phyloP scores from a whole-genome alignment of 2,888 invertebrate genomes.

The Caenorhabditis uteleia region DNA sequence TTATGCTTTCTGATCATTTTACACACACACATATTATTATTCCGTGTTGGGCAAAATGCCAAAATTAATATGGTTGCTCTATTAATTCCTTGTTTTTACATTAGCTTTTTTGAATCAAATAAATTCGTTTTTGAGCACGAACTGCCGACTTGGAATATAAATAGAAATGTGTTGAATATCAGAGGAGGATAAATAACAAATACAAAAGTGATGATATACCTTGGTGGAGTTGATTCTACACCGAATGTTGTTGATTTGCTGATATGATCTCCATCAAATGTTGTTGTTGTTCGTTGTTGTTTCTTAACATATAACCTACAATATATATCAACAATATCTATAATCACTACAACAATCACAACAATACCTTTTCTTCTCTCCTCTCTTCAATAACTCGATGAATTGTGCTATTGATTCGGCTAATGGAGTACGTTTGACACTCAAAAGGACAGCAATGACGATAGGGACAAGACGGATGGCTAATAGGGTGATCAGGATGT shows the following conservation, averaged over 20 bases:
- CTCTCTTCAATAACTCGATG: slow-evolving; percentile 46
- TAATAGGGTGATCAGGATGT: slow-evolving; percentile 53
- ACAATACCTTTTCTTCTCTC: slow-evolving; percentile 33
- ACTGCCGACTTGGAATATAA: not conserved
- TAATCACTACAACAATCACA: no score
- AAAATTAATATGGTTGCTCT: no score
- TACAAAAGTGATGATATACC: slow-evolving; percentile 11
- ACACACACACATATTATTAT: no score
- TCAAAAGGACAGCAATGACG: slow-evolving; percentile 49
- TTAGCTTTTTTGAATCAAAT: not conserved
- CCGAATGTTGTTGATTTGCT: slow-evolving; percentile 51
- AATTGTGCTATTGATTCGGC: slow-evolving; percentile 51
- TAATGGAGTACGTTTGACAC: slow-evolving; percentile 52
- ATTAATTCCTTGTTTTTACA: not conserved
- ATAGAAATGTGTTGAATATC: not conserved
- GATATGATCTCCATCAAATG: slow-evolving; percentile 32
- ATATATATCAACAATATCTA: no score
- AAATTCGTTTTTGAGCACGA: not conserved
- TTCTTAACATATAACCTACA: slow-evolving; percentile 54
- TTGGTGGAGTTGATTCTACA: slow-evolving; percentile 27
- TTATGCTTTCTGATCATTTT: no score
- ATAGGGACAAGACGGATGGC: slow-evolving; percentile 54
- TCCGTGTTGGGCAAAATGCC: no score
- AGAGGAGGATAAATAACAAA: not conserved
- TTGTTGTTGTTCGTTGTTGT: slow-evolving; percentile 35